A percentile compares a stretch with the other conserved stretches of the same genome.
Evolutionary conservation across 2,888 invertebrate species (phyloP).

Genomic region (Ectemnius cavifrons): DNA sequence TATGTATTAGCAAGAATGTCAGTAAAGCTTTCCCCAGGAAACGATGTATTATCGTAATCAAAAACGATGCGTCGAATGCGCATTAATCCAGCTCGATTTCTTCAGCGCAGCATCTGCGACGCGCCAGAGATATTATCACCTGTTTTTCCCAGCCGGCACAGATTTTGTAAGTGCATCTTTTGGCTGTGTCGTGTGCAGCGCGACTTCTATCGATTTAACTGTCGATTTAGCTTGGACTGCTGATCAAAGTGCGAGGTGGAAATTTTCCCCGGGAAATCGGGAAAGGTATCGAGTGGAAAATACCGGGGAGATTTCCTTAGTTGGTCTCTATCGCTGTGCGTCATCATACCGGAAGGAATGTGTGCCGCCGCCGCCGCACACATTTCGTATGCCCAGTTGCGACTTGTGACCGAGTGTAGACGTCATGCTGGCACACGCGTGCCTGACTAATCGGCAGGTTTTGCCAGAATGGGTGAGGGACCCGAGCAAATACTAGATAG

Average conservation of each 20-base stretch:
- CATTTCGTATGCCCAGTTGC: too few relatives aligned
- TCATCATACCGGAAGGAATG: neutral
- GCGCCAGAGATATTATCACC: neutral
- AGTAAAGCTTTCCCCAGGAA: neutral
- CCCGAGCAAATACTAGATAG: neutral
- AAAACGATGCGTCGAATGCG: neutral
- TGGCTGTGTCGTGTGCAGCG: too few relatives aligned
- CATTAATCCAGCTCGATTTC: neutral
- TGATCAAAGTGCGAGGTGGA: too few relatives aligned
- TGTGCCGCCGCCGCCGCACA: neutral
- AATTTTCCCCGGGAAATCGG: neutral
- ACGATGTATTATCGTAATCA: neutral
- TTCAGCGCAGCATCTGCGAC: too few relatives aligned
- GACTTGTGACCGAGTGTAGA: neutral
- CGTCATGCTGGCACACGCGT: neutral
- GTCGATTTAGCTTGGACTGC: too few relatives aligned
- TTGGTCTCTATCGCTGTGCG: neutral
- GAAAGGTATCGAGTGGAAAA: neutral
- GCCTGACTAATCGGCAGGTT: constrained; percentile 7
- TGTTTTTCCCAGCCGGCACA: neutral
- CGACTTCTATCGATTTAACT: too few relatives aligned
- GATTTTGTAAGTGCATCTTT: neutral
- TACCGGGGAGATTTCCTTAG: neutral
- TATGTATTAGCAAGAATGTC: neutral
- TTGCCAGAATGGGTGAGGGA: neutral